Conservation (phyloP, 2,113 vertebrate genomes). For the Gopherus evgoodei region DNA sequence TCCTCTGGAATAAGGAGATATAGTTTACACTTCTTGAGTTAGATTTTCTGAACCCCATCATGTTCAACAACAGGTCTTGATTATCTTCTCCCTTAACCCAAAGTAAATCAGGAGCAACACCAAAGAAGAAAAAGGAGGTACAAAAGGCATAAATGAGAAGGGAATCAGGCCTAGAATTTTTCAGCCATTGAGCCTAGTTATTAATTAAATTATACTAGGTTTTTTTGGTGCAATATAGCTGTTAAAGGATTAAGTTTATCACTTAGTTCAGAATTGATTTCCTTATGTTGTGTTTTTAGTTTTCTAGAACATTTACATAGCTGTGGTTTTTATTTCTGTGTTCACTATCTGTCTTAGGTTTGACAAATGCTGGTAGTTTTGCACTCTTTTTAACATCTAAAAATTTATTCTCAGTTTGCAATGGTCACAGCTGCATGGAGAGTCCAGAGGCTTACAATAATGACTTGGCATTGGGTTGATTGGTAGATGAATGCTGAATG, state of each 20-base stretch:
- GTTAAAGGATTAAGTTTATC: neutral
- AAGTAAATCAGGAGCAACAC: neutral
- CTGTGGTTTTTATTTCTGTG: neutral
- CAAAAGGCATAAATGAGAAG: neutral
- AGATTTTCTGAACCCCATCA: neutral
- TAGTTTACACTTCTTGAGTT: neutral
- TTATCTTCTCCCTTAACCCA: neutral
- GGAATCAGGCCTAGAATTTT: neutral
- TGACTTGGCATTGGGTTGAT: constrained; percentile 50
- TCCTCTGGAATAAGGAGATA: neutral
- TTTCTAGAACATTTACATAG: neutral
- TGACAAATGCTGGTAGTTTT: neutral
- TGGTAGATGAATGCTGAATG: constrained; percentile 59
- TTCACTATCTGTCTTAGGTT: neutral
- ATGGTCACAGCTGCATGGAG: constrained; percentile 44
- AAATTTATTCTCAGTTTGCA: constrained; percentile 42
- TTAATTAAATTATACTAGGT: neutral
- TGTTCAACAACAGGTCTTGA: neutral
- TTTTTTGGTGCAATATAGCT: neutral
- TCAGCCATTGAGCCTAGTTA: neutral
- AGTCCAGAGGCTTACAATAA: constrained; percentile 54
- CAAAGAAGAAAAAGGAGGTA: neutral
- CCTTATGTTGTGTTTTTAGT: neutral
- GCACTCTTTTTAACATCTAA: constrained; percentile 1
- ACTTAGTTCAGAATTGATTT: neutral